These are phyloP conservation scores for Miniopterus natalensis DNA, from an alignment of 2,113 vertebrate genomes.

Conservation along the genomic window DNA sequence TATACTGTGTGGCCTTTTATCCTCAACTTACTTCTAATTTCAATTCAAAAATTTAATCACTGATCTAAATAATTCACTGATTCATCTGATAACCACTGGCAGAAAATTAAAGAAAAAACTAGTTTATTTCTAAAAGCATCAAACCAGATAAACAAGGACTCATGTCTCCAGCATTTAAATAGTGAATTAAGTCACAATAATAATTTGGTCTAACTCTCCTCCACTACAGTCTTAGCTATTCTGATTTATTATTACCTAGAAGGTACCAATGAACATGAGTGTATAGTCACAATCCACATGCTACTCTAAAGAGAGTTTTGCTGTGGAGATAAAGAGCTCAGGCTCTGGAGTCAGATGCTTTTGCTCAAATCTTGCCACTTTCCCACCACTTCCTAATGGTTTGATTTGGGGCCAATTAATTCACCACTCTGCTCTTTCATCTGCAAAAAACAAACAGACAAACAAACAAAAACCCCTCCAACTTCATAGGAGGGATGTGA, in stretches of 20 bases:
- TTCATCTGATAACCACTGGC: not conserved
- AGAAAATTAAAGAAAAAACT: not conserved
- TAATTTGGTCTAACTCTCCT: not conserved
- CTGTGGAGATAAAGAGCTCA: not conserved
- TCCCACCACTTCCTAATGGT: not conserved
- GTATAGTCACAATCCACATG: not conserved
- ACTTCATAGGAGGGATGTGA: not conserved
- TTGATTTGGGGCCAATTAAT: not conserved
- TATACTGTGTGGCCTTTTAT: not conserved
- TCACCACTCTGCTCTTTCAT: not conserved
- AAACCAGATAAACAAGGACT: not conserved
- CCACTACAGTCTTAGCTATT: not conserved
- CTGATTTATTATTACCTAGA: not conserved
- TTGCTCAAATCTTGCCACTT: not conserved
- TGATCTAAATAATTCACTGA: not conserved
- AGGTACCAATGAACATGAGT: not conserved
- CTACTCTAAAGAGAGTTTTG: not conserved
- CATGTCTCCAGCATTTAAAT: not conserved
- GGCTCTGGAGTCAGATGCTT: not conserved
- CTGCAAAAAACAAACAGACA: not conserved
- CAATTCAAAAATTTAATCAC: not conserved
- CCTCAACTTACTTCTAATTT: not conserved
- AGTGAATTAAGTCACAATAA: not conserved
- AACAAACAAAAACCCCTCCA: no score
- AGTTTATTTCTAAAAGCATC: not conserved